Base-by-base conservation (phyloP, 2,797 vertebrate species). In the Amphiprion clarkii region DNA sequence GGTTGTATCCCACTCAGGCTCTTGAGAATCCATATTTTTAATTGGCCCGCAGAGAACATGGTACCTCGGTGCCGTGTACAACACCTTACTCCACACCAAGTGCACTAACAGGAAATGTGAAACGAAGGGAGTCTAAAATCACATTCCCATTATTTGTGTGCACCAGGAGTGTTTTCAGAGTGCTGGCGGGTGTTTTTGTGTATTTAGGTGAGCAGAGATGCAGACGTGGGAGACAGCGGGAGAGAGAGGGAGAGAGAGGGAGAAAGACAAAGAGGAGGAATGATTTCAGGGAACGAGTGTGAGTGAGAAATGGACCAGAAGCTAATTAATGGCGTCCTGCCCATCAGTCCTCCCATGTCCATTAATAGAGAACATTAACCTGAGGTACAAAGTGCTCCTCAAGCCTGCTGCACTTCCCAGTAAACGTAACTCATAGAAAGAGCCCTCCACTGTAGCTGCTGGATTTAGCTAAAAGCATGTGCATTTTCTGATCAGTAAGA, bases 341-440 rank as follows among this genome's bases (percentile, higher is more conserved):
- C 89, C 85, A 92, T 94, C 90, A 93, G 91, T 90, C 86, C 89
- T 83, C 85, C 86, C 84, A 77, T 93, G 90, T 93, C 93, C 94
- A 93, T 95, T 95, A 95, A 95, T 94, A 94, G 94, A 93, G 94
- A 95, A 94, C 94, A 96, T 95, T 95, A 96, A 95, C 93, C 94
- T 94, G 92, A 89, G 92, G 94, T 90, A 95, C 94, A 95, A 89
- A 94, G 94, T 93, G 92, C 92, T 94, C 86, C 93, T 92, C 89
- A 82, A 89, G 90, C 89, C 90, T 78, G 85, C 88, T 90, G 90
- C 88, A 85, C 92, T 95, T 95, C 93, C 92, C 90, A 88, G 93
- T 92, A 95, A 94, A 91, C 84, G 86, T 92, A 94, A 94, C 90
- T 95, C 94, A 93, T 71, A 90, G 80, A 87, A 63, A 88, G 71